Conservation (phyloP, 2,888 invertebrate species). For the Nebria brevicollis region DNA sequence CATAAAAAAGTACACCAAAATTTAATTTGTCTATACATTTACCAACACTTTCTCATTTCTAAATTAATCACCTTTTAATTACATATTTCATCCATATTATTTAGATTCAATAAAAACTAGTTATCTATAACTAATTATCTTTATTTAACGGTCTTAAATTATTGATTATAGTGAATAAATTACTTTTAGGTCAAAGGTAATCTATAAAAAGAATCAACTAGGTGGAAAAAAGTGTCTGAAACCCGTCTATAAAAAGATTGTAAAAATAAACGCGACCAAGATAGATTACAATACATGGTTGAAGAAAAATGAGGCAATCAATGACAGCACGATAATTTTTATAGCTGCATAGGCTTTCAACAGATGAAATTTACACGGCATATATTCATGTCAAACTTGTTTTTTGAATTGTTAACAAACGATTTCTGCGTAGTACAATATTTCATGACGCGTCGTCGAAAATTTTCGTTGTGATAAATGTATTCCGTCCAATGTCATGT, state of each 20-base stretch:
- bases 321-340: neutral
- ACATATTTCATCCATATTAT: neutral
- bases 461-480: slow-evolving; percentile 29
- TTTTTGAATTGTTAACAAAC: slow-evolving; percentile 33
- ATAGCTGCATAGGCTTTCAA: slow-evolving; percentile 9
- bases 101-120: slow-evolving; percentile 4
- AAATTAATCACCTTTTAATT: slow-evolving; percentile 1
- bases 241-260: slow-evolving; percentile 3
- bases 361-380: slow-evolving; percentile 24
- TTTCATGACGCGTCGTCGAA: slow-evolving; percentile 27
- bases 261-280: neutral
- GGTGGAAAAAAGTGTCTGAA: slow-evolving; percentile 20
- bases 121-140: slow-evolving; percentile 10
- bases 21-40: neutral
- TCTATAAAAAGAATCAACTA: slow-evolving; percentile 8
- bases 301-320: slow-evolving; percentile 17
- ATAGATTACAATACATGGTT: slow-evolving; percentile 2
- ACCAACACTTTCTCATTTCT: neutral
- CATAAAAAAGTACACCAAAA: neutral
- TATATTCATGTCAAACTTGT: slow-evolving; percentile 13
- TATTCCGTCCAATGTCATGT: neutral
- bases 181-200: slow-evolving; percentile 17
- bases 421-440: slow-evolving; percentile 22
- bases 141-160: neutral
- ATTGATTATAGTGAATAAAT: slow-evolving; percentile 16